Evolutionary conservation across 2,888 invertebrate species (phyloP).

Genomic region (Mythimna vitellina): DNA sequence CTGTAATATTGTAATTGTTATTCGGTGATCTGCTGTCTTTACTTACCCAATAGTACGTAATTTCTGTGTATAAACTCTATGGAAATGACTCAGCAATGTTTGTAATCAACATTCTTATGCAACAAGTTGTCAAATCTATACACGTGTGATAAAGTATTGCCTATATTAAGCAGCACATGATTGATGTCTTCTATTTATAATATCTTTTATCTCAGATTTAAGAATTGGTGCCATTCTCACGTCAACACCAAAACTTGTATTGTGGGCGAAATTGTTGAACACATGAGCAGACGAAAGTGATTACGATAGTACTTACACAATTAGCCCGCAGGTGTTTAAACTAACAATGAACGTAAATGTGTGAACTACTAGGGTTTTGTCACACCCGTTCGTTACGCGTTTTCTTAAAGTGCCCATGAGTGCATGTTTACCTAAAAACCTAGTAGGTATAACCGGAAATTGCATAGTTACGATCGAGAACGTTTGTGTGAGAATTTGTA

Average conservation of each 20-base stretch:
- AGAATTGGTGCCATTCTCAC: constrained; percentile 8
- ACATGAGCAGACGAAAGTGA: constrained; percentile 44
- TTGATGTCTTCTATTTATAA: neutral
- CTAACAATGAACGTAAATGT: constrained; percentile 52
- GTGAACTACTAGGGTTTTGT: constrained; percentile 51
- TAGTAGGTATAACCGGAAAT: constrained; percentile 37
- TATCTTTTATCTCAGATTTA: constrained; percentile 12
- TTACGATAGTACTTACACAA: constrained; percentile 59
- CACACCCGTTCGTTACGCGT: constrained; percentile 48
- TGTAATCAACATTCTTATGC: constrained; percentile 24
- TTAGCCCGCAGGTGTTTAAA: constrained; percentile 54
- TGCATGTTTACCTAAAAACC: constrained; percentile 52
- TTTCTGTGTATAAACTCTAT: neutral
- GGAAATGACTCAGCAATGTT: constrained; percentile 25
- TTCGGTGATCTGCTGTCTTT: neutral
- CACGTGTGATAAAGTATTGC: constrained; percentile 8
- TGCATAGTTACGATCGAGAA: constrained; percentile 31
- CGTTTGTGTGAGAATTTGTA: constrained; percentile 21
- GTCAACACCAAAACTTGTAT: constrained; percentile 25
- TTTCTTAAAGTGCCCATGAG: constrained; percentile 37
- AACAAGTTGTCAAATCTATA: constrained; percentile 29
- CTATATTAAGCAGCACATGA: neutral
- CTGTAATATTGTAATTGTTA: constrained; percentile 3
- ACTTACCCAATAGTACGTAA: constrained; percentile 8
- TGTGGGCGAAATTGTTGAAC: constrained; percentile 25